Conservation (phyloP, 2,797 vertebrate genomes). For the Oreochromis grahami region DNA sequence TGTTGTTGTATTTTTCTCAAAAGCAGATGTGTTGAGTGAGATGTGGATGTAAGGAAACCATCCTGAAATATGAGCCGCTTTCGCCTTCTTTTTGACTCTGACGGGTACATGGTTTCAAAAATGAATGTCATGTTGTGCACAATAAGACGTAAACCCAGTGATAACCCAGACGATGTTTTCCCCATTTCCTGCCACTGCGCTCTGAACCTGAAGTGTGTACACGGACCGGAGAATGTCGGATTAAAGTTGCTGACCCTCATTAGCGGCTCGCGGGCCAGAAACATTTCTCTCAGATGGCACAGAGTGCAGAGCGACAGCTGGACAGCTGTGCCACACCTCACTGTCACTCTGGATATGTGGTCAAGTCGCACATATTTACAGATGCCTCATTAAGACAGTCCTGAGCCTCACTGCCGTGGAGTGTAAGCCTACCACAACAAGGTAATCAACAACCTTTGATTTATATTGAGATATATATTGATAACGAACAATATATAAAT, state of each 20-base stretch:
- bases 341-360: not conserved
- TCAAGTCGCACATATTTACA: not conserved
- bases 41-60: not conserved
- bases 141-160: not conserved
- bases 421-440: not conserved
- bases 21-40: not conserved
- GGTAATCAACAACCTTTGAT: not conserved
- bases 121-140: not conserved
- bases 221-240: not conserved
- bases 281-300: not conserved
- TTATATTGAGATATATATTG: not conserved
- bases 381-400: not conserved
- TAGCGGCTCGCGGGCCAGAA: not conserved
- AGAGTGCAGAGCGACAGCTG: not conserved
- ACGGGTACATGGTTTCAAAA: not conserved
- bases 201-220: not conserved
- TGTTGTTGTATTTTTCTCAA: not conserved
- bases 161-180: not conserved
- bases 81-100: not conserved
- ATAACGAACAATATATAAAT: not conserved
- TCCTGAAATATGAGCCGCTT: not conserved
- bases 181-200: not conserved
- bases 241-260: not conserved
- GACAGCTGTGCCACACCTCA: not conserved
- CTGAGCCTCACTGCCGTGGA: not conserved